phyloP scores from a whole-genome alignment of 2,797 vertebrate species.

The Dendrocincla fuliginosa region DNA sequence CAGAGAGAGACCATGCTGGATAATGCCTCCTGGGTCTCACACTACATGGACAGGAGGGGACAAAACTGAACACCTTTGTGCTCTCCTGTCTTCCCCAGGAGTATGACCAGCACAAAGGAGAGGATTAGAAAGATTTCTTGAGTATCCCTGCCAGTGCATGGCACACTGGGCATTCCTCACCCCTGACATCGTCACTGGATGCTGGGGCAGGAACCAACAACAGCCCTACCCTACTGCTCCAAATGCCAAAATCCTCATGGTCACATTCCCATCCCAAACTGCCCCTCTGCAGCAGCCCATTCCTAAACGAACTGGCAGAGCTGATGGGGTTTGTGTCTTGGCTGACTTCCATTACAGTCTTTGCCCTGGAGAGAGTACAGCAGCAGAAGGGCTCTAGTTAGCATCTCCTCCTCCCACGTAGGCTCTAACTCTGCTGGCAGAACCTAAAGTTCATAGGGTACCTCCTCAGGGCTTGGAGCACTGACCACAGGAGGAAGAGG shows the following conservation, averaged over 20 bases:
- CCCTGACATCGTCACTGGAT: not conserved
- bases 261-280: not conserved
- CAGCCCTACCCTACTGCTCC: not conserved
- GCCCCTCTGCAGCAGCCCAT: not conserved
- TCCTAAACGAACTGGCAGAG: not conserved
- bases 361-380: not conserved
- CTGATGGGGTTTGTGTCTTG: not conserved
- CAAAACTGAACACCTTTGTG: not conserved
- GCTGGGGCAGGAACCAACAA: not conserved
- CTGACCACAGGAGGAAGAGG: not conserved
- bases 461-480: not conserved
- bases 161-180: not conserved
- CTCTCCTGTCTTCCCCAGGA: not conserved
- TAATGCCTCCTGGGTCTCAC: not conserved
- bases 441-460: not conserved
- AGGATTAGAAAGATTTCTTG: not conserved
- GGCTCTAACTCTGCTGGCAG: not conserved
- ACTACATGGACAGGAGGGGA: not conserved
- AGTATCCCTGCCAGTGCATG: not conserved
- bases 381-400: conserved; percentile 8
- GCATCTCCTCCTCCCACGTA: conserved; percentile 14
- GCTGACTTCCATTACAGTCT: not conserved
- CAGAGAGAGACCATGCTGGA: not conserved
- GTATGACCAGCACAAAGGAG: not conserved
- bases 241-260: not conserved